Base-by-base conservation (phyloP, 1,140 invertebrate species). In the Steinernema khuongi region DNA sequence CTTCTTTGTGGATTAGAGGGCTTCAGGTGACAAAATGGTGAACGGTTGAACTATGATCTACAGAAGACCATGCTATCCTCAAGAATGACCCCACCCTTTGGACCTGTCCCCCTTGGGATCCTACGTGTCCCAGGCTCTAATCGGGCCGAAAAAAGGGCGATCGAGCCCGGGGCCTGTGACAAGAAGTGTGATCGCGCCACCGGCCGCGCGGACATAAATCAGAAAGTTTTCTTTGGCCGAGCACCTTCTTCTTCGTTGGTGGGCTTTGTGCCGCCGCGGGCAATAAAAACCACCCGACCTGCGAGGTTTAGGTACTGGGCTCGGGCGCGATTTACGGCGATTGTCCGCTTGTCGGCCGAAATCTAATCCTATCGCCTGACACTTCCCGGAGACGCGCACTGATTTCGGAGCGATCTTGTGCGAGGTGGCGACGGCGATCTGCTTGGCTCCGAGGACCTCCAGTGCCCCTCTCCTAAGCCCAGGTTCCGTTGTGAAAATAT, bases 281-380 rank as follows among this genome's bases (percentile, higher is more conserved):
- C 50, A 11, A 60, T 60, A 60, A 60, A 60, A 60, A 60, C 50
- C 50, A 60, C 50, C 26, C 50, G 50, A 60, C 50, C 50, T 60
- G 50, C 7, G 11, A 2, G 7, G 50, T 60, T 60, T 60, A 60
- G 50, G 50, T 60, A 60, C 50, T 60, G 50, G 4, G 11, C 50
- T 14, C 50, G 50, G 50, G 36, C 7, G 50, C 50, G 50, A 60
- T 60, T 60, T 60, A 60, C 50, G 50, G 19, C 50, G 50, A 60
- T 60, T 60, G 50, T 60, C 26, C 50, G 50, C 50, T 14, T 60
- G 50, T 60, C 50, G 7, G 36, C 7, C 7, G 36, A 41, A 11
- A 41, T 41, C 36, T 41, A 11, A 41, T 41, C 36, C 36, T n/a
- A n/a, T n/a, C 36, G 36, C 7, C 36, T 41, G n/a, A 11, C 36